These are phyloP conservation scores for Mylabris phalerata DNA, from an alignment of 1,140 invertebrate genomes.

Conservation along the genomic window DNA sequence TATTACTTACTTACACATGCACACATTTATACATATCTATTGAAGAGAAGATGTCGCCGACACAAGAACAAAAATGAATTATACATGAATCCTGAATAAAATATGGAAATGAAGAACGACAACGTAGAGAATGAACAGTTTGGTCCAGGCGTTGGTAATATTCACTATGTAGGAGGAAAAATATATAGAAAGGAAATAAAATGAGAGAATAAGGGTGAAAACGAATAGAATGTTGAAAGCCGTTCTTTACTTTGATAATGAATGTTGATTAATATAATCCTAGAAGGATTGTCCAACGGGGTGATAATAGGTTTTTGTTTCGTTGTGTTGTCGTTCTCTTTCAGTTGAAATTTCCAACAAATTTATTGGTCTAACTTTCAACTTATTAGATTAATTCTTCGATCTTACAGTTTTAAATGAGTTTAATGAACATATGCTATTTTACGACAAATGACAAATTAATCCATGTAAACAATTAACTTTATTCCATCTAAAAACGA, in stretches of 20 bases:
- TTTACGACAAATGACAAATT: no score
- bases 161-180: background rate
- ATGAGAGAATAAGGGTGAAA: background rate
- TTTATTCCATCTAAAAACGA: no score
- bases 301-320: constrained; percentile 1
- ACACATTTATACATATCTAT: no score
- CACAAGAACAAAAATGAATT: constrained; percentile 29
- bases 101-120: constrained; percentile 30
- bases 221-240: no score
- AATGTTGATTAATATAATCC: constrained; percentile 15
- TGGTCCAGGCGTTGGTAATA: constrained; percentile 7
- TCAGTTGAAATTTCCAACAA: no score
- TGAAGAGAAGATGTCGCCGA: no score
- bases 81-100: constrained; percentile 30
- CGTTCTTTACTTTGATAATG: constrained; percentile 1
- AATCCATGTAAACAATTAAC: no score
- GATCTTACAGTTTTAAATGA: no score
- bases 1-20: background rate
- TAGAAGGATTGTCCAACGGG: constrained; percentile 1
- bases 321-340: no score
- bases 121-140: background rate
- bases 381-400: no score
- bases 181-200: background rate
- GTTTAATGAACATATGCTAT: no score
- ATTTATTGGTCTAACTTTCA: no score